phyloP scores from a whole-genome alignment of 1,140 invertebrate species.

The Drosophila ercepeae region DNA sequence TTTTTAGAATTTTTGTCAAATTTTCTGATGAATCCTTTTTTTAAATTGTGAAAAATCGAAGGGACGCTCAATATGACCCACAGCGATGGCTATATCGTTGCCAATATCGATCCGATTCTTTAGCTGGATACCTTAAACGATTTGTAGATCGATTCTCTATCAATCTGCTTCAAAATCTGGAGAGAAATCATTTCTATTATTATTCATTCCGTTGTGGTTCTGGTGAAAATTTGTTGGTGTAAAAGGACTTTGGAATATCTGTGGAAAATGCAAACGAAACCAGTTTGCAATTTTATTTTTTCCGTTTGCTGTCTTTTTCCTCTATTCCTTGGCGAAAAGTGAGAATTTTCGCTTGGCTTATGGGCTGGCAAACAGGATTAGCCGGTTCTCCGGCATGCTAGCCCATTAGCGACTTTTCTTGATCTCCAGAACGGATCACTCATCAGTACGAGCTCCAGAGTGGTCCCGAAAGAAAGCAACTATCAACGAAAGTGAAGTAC shows the following conservation, averaged over 20 bases:
- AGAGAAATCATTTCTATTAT: no score
- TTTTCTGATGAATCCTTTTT: no score
- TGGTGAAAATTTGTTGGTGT: background rate
- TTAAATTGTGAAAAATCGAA: no score
- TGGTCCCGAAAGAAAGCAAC: slow-evolving; percentile 54
- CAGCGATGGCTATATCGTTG: no score
- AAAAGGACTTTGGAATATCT: background rate
- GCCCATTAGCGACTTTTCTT: slow-evolving; percentile 38
- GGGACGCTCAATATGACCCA: no score
- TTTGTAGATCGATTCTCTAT: no score
- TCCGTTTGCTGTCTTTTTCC: slow-evolving; percentile 39
- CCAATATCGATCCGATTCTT: no score
- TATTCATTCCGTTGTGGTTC: no score
- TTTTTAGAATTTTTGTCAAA: no score
- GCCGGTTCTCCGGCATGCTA: slow-evolving; percentile 58
- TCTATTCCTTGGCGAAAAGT: slow-evolving; percentile 60
- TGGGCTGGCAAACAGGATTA: slow-evolving; percentile 59
- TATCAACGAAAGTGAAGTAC: slow-evolving; percentile 61
- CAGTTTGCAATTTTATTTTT: slow-evolving; percentile 47
- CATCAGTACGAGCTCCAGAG: background rate
- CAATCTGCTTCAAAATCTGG: no score
- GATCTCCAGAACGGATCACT: slow-evolving; percentile 35
- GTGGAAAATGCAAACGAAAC: slow-evolving; percentile 52
- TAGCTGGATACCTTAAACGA: no score
- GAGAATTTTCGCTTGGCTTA: slow-evolving; percentile 68